Evolutionary conservation across 2,888 invertebrate genomes (phyloP), one percentile per base, ranked within the genome.

Genomic region (Formica aserva): DNA sequence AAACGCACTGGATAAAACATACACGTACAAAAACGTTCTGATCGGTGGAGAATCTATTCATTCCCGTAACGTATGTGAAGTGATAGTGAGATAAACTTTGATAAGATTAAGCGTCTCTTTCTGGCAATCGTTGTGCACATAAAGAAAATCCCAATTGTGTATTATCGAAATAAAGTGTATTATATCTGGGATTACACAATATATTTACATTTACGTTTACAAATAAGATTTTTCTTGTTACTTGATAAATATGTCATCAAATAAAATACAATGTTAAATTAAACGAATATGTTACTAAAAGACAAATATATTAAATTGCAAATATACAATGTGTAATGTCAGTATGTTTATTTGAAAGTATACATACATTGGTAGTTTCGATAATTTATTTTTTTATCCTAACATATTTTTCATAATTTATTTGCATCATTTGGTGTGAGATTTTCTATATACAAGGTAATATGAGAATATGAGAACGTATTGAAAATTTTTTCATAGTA

Each of bases 371-470:
- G 76, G 60, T 82, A 81, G 78, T 85, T 78, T 85, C 22, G 71
- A 76, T 77, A 76, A 85, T 82, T 75, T 66, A 85, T 85, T 74
- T 60, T 63, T 85, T 84, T 81, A 71, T 85, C 15, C 48, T 75
- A 76, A 65, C 15, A 41, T 62, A 18, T 41, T 32, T 63, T 63
- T 26, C 18, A 65, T 48, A 76, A 76, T 76, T 76, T 65, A 76
- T 76, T 69, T 77, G 52, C 0, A 9, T 71, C 38, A 8, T 52
- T 77, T 63, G 81, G 66, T 62, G 67, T 62, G 82, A 85, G 69
- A 67, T 85, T 89, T 88, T 91, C 90, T 94, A 91, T 93, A 85
- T 93, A 93, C 92, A 93, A 88, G 86, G 84, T 88, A 82, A 81
- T 18, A 18, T 32, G 3, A 84, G 82, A 74, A 81, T 84, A 76